Base-by-base conservation (phyloP, 1,140 invertebrate species). In the Heliconius hermathena region DNA sequence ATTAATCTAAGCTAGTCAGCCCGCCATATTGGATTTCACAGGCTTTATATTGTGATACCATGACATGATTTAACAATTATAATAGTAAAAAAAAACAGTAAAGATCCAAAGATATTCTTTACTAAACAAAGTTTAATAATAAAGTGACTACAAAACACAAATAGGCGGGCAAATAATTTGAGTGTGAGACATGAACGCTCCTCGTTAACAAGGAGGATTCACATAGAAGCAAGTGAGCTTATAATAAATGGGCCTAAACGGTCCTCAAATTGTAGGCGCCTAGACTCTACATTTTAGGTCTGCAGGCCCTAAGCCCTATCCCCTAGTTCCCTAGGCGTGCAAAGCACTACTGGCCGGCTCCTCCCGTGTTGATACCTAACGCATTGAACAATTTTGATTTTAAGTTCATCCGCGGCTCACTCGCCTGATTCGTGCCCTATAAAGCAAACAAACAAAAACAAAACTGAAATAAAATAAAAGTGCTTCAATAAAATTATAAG, bases 371-470 rank as follows among this genome's bases (percentile, higher is more conserved):
- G 88, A 95, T 94, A 83, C 94, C 94, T 91, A 95, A 91, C 85
- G 91, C 94, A 91, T 94, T 95, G 90, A 95, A 95, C 87, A 95
- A 87, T 91, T 95, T 95, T 84, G 94, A 95, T 85, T 95, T 95
- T 79, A 95, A 87, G 89, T 95, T 95, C 90, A 94, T 94, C 82
- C 92, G 90, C 75, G 94, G 91, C 85, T 95, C 94, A 85, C 88
- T 93, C 89, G 94, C 89, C 86, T 91, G 92, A 82, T 92, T 92
- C 90, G 90, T 87, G 88, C 92, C 92, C 93, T 94, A 94, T 89
- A 88, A 88, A 72, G 82, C 60, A 89, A 88, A 87, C 83, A 89
- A 88, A 88, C 89, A 84, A 87, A 88, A 77, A 80, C 79, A 87
- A 46, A 89, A 90, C 85, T 88, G 86, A 90, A 88, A 84, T 79